phyloP scores from a whole-genome alignment of 2,113 vertebrate genomes.

The Cichladusa arquata region DNA sequence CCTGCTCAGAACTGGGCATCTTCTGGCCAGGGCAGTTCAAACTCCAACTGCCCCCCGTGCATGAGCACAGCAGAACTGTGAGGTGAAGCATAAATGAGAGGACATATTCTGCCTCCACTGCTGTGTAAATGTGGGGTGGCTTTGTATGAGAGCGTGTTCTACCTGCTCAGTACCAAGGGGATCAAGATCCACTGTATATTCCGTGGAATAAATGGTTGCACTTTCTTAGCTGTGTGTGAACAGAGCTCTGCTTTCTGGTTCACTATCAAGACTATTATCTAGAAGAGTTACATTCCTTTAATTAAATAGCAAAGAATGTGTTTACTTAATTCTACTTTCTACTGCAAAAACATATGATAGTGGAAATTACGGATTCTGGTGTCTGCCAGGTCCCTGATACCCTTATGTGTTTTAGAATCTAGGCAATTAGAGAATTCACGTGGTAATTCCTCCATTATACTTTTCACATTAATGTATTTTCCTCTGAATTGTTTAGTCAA shows the following conservation, averaged over 20 bases:
- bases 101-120: background rate
- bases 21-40: background rate
- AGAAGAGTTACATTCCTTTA: background rate
- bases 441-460: slow-evolving; percentile 12
- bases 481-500: slow-evolving; percentile 13
- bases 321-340: slow-evolving; percentile 1
- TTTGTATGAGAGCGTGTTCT: background rate
- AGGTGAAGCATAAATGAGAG: background rate
- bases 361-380: slow-evolving; percentile 2
- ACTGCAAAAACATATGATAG: background rate
- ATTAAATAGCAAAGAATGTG: background rate
- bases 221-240: background rate
- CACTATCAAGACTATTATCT: background rate
- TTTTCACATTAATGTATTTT: slow-evolving; percentile 34
- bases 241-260: background rate
- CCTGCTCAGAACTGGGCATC: background rate
- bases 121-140: background rate
- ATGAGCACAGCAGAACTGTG: background rate
- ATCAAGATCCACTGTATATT: background rate
- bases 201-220: background rate
- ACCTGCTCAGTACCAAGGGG: background rate
- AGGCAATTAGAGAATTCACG: background rate
- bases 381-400: background rate
- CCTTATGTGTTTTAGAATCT: background rate
- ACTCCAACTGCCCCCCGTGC: fast-evolving